Base-by-base conservation (phyloP, 92 coral and sea anemone genomes). In the Epizoanthus ramosus region DNA sequence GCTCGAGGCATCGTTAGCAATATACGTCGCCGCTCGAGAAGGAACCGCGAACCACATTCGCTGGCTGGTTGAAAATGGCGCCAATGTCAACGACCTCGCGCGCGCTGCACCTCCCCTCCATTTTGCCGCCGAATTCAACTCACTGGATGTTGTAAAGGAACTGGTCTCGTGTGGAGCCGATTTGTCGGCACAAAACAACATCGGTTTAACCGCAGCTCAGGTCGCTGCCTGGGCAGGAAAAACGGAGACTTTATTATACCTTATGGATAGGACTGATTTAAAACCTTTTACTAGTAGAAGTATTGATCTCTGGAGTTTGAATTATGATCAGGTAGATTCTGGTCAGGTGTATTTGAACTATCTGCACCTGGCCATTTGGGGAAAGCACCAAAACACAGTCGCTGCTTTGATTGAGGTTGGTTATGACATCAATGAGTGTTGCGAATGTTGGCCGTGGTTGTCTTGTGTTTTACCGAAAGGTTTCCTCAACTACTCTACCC, bases 331-430 rank as follows among this genome's bases (percentile, higher is more conserved):
- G 43, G 43, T 6, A 37, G 3, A 3, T 6, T 2, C 43, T 37
- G 43, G 43, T 6, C 21, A 53, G 25, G 81, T 67, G 17, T 76
- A 76, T 23, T 59, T 76, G 35, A 76, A 76, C 9, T 76, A 76
- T 14, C 61, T 76, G 24, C 81, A 76, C 43, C 28, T 76, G 22
- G 81, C 81, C 9, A 59, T 76, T 58, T 31, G 59, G 14, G 81
- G 81, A 60, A n/a, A 56, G 22, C 81, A 59, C 5, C 59, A 76
- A 37, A 56, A 59, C 31, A 58, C 81, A 4, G 81, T 76, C 23
- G 57, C 57, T 28, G 68, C 54, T 59, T 59, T 76, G 18, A 39
- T 76, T 59, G 56, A 76, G 28, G 35, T 16, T 10, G 81, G 69
- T 12, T 76, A 76, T 19, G 66, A 39, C 22, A 37, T 60, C 24